Conservation (phyloP, 2,113 vertebrate genomes). For the Scortum barcoo region DNA sequence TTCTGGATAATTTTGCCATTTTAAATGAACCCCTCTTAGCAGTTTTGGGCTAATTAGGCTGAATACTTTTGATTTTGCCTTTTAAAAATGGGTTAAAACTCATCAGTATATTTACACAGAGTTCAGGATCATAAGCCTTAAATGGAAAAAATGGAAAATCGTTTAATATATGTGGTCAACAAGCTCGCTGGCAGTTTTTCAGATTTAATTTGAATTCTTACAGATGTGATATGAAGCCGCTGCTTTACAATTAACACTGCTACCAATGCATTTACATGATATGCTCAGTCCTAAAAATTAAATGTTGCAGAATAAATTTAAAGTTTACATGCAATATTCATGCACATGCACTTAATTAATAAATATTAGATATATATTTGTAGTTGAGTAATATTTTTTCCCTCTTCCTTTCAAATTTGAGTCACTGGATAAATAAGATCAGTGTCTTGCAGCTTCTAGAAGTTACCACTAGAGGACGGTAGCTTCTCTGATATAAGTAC, state of each 20-base stretch:
- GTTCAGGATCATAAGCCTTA: background rate
- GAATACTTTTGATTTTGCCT: too few relatives aligned
- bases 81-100: too few relatives aligned
- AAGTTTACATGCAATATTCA: background rate
- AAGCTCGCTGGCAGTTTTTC: background rate
- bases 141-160: background rate
- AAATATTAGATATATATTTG: background rate
- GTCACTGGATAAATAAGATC: background rate
- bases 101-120: background rate
- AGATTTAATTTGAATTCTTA: background rate
- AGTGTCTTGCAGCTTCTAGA: background rate
- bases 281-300: background rate
- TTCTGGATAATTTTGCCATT: background rate
- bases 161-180: background rate
- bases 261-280: too few relatives aligned
- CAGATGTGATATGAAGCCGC: background rate
- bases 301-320: background rate
- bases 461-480: constrained; percentile 9
- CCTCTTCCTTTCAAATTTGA: background rate
- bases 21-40: too few relatives aligned
- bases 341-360: background rate
- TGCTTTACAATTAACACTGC: too few relatives aligned
- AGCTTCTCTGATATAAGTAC: background rate
- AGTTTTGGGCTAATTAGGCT: too few relatives aligned
- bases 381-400: background rate